Conservation (phyloP, 2,888 invertebrate species). For the Deladenus siricidicola region DNA sequence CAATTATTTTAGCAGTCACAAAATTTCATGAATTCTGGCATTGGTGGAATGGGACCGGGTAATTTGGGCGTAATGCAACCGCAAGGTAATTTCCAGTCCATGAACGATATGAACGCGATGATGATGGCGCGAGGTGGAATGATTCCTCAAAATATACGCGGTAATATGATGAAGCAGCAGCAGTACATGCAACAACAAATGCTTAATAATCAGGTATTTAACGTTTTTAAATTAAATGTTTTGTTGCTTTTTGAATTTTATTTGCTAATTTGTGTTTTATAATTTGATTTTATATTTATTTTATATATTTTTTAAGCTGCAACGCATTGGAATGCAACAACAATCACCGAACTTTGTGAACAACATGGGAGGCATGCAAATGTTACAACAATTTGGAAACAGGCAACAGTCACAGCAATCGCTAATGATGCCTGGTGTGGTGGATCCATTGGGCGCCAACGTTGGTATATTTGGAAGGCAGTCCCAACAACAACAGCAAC, state of each 20-base stretch:
- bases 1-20: no score
- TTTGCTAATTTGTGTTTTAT: neutral
- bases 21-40: no score
- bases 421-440: neutral
- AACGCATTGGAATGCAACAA: neutral
- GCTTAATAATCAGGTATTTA: neutral
- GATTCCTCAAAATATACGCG: neutral
- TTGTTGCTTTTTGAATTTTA: neutral
- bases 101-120: neutral
- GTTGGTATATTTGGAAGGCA: neutral
- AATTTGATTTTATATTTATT: neutral
- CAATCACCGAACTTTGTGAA: neutral
- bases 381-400: neutral
- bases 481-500: neutral
- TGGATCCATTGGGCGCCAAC: neutral
- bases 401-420: neutral
- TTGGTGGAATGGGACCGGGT: no score
- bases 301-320: neutral
- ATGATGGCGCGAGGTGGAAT: neutral
- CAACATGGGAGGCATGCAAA: neutral
- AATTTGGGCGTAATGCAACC: no score
- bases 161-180: constrained; percentile 11
- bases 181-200: constrained; percentile 2
- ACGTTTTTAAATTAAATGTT: neutral
- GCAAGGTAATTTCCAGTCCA: no score